Conservation (phyloP, 1,140 invertebrate species). For the Drosophila setifemur region DNA sequence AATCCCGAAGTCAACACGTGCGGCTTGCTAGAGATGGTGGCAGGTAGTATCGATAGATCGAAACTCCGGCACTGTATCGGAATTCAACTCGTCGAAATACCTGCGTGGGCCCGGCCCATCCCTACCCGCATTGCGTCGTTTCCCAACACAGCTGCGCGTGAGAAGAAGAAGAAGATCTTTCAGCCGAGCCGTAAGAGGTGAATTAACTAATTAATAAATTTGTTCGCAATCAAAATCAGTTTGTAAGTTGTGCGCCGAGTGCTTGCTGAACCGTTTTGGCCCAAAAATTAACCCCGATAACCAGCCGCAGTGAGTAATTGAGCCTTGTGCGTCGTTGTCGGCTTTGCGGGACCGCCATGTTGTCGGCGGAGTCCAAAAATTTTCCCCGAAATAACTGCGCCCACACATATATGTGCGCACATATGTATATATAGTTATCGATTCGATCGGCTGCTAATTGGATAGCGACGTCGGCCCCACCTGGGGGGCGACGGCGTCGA, state of each 20-base stretch:
- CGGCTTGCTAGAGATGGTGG: slow-evolving; percentile 26
- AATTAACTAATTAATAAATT: slow-evolving; percentile 42
- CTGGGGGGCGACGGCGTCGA: slow-evolving; percentile 1
- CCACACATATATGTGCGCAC: slow-evolving; percentile 50
- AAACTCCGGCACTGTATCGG: neutral
- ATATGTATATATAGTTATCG: slow-evolving; percentile 52
- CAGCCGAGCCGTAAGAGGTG: slow-evolving; percentile 33
- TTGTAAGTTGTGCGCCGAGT: neutral
- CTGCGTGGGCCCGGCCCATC: neutral
- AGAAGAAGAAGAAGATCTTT: slow-evolving; percentile 8
- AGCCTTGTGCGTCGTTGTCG: slow-evolving; percentile 15
- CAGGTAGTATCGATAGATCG: slow-evolving; percentile 2
- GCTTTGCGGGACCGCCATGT: slow-evolving; percentile 47
- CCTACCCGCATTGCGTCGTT: neutral
- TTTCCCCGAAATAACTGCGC: slow-evolving; percentile 26
- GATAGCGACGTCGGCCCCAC: slow-evolving; percentile 10
- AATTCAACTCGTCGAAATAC: neutral
- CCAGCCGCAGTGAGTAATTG: slow-evolving; percentile 47
- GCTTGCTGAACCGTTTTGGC: neutral
- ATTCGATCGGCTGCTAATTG: slow-evolving; percentile 30
- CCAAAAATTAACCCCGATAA: neutral
- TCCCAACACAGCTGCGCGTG: slow-evolving; percentile 14
- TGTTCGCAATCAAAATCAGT: slow-evolving; percentile 1
- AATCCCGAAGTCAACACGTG: slow-evolving; percentile 64
- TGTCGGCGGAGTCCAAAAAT: slow-evolving; percentile 41